Percentiles rank a stretch among this genome's conserved stretches.
Conservation (phyloP, 1,140 invertebrate species). For the Copidosoma floridanum region DNA sequence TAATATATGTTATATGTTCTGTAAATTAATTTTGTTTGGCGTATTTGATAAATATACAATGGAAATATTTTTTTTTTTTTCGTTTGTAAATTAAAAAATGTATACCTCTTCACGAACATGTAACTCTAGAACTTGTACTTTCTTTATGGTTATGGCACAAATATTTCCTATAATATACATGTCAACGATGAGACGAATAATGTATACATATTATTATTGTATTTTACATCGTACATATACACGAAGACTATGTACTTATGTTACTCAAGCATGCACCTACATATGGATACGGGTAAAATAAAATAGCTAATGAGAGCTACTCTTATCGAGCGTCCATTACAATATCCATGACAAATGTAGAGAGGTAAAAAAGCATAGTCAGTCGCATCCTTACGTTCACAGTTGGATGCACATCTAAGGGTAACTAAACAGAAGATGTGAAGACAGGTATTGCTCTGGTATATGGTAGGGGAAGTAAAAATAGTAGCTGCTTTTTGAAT, state of each 20-base stretch:
- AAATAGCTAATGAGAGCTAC: conserved; percentile 5
- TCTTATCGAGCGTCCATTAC: neutral
- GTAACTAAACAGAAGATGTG: conserved; percentile 15
- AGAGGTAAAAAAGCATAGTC: conserved; percentile 13
- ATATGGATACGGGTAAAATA: conserved; percentile 6
- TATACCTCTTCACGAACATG: too few species aligned
- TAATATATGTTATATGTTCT: too few species aligned
- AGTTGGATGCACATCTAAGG: conserved; percentile 8
- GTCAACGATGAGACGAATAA: too few species aligned
- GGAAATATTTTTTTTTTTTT: too few species aligned
- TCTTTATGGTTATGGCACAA: too few species aligned
- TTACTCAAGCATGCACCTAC: conserved; percentile 21
- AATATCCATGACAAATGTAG: neutral
- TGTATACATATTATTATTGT: too few species aligned
- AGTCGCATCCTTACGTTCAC: conserved; percentile 9
- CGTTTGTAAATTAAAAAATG: too few species aligned
- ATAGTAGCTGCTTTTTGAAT: conserved; percentile 4
- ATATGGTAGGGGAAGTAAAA: neutral
- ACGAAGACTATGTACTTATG: neutral
- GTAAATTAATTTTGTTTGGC: too few species aligned
- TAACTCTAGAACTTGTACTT: conserved; percentile 2
- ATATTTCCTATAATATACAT: too few species aligned
- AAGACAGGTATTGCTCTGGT: conserved; percentile 1
- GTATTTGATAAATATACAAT: too few species aligned
- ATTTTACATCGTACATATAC: neutral